A percentile compares a stretch with the other conserved stretches of the same genome.
These are phyloP conservation scores for Mellivora capensis DNA, from an alignment of 2,113 vertebrate species.

Conservation along the genomic window DNA sequence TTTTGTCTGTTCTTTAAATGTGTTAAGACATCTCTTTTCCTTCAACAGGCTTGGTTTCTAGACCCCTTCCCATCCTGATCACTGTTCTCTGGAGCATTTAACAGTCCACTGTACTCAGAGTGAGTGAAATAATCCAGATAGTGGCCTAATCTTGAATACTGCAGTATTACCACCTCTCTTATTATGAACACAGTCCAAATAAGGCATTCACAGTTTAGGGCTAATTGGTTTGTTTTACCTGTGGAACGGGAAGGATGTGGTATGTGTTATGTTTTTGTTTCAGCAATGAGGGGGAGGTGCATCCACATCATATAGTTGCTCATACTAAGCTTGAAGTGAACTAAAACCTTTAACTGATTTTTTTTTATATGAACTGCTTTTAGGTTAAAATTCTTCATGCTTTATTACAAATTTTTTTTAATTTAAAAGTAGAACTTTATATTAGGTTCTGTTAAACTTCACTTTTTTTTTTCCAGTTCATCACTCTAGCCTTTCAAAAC, in stretches of 20 bases:
- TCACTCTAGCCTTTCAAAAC: background rate
- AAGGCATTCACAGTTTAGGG: background rate
- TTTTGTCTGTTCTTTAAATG: background rate
- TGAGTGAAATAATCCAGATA: background rate
- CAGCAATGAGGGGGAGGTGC: background rate
- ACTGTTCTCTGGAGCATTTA: background rate
- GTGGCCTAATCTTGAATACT: background rate
- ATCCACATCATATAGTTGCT: background rate
- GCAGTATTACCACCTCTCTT: background rate
- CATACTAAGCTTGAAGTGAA: background rate
- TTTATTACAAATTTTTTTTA: background rate
- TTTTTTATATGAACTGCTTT: background rate
- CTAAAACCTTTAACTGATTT: background rate
- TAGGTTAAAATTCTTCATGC: background rate
- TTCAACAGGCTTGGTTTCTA: background rate
- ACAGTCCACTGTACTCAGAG: background rate
- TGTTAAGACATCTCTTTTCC: background rate
- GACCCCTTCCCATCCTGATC: background rate
- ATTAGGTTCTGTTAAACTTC: background rate
- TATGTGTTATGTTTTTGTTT: background rate
- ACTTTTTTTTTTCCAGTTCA: background rate
- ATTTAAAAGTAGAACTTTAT: constrained; percentile 34
- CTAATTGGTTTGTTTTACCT: background rate
- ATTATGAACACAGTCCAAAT: background rate
- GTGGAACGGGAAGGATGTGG: background rate